Evolutionary conservation across 1,140 invertebrate genomes (phyloP).

Genomic region (Drosophila bocki): DNA sequence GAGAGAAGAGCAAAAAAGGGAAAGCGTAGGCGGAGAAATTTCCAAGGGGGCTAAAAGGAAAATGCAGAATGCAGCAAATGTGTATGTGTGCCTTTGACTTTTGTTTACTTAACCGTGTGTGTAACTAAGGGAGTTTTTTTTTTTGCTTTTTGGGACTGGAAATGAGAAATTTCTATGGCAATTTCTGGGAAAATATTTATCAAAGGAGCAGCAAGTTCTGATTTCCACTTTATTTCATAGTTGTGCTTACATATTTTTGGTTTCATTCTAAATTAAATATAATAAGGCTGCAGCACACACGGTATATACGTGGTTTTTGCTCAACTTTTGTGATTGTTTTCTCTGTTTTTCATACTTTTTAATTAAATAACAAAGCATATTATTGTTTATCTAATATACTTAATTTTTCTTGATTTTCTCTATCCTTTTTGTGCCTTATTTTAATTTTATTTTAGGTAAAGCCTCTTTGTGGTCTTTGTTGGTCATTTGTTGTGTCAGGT

Average conservation of each 20-base stretch:
- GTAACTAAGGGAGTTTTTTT: slow-evolving; percentile 5
- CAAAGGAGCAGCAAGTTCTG: background rate
- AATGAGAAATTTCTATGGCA: slow-evolving; percentile 10
- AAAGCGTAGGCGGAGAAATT: background rate
- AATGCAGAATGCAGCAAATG: slow-evolving; percentile 6
- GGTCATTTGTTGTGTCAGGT: slow-evolving; percentile 14
- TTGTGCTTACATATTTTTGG: background rate
- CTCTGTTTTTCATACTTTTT: background rate
- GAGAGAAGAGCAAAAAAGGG: background rate
- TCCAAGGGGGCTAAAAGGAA: background rate
- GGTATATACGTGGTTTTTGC: background rate
- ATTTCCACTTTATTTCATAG: background rate
- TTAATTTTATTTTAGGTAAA: background rate
- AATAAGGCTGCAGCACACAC: background rate
- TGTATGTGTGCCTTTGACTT: slow-evolving; percentile 23
- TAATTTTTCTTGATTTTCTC: background rate
- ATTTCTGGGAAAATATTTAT: background rate
- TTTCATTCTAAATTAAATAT: background rate
- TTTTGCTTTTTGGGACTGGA: background rate
- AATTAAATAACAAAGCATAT: background rate
- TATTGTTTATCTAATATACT: background rate
- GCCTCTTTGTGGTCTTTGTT: background rate
- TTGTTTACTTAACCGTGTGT: slow-evolving; percentile 31
- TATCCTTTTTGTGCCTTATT: background rate
- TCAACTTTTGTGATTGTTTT: background rate